Conservation (phyloP, 2,113 vertebrate genomes). For the Pontoporia blainvillei region DNA sequence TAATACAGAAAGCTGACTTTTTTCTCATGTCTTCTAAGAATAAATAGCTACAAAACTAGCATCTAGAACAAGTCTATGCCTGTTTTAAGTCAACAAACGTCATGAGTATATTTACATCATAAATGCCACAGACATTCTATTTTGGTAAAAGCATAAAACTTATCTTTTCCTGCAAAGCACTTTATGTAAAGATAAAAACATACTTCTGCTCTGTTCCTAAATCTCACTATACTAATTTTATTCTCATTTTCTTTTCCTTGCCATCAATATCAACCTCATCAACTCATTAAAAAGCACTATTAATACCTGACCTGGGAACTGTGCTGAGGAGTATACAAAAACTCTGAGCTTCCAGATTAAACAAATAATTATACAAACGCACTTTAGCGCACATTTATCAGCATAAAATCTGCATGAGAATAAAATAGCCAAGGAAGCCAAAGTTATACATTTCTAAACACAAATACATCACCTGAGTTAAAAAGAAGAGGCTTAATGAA, state of each 20-base stretch:
- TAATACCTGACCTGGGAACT: constrained; percentile 23
- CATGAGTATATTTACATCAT: background rate
- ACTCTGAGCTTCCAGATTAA: constrained; percentile 48
- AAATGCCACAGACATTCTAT: background rate
- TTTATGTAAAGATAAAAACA: background rate
- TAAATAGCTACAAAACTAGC: background rate
- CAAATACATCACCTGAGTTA: constrained; percentile 46
- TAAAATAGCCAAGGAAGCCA: constrained; percentile 57
- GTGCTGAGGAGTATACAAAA: constrained; percentile 7
- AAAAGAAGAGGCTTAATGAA: constrained; percentile 59
- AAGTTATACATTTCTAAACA: constrained; percentile 66
- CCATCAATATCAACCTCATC: constrained; percentile 30
- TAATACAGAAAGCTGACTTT: background rate
- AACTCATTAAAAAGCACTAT: constrained; percentile 44
- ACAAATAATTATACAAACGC: constrained; percentile 52
- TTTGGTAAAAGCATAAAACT: background rate
- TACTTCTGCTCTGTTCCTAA: background rate
- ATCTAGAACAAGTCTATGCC: background rate
- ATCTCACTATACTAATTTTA: constrained; percentile 26
- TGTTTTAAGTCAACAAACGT: background rate
- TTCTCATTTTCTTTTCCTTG: constrained; percentile 24
- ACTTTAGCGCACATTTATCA: constrained; percentile 20
- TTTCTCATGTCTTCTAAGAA: background rate
- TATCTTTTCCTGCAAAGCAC: background rate
- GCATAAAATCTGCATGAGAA: constrained; percentile 45